phyloP scores from a whole-genome alignment of 2,797 vertebrate genomes.

The Anguilla obscura region DNA sequence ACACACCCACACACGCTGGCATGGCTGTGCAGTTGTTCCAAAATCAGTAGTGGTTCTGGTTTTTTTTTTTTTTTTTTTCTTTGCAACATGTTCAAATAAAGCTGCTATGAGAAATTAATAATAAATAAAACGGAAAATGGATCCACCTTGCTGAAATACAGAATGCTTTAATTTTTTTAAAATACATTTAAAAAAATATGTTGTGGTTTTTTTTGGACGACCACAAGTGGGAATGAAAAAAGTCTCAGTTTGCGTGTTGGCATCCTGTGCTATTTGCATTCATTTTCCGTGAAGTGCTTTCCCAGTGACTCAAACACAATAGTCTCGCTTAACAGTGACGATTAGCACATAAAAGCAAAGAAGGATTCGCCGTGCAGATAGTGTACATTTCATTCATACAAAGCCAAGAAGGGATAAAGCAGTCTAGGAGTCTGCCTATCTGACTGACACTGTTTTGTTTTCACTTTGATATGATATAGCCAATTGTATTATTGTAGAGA shows the following conservation, averaged over 20 bases:
- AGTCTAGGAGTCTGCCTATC: constrained; percentile 36
- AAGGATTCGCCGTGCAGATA: constrained; percentile 53
- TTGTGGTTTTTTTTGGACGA: constrained; percentile 60
- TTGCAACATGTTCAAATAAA: constrained; percentile 23
- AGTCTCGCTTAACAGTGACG: constrained; percentile 68
- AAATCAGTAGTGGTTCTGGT: neutral
- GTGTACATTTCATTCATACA: constrained; percentile 35
- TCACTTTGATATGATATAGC: constrained; percentile 41
- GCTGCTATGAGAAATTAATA: neutral
- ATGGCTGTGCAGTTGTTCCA: constrained; percentile 19
- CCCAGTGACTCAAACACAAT: constrained; percentile 59
- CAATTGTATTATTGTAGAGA: constrained; percentile 48
- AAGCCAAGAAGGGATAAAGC: constrained; percentile 33
- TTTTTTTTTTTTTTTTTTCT: neutral
- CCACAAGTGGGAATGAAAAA: constrained; percentile 59
- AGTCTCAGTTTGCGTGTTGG: constrained; percentile 68
- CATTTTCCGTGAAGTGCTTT: constrained; percentile 56
- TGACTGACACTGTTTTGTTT: constrained; percentile 47
- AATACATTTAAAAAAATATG: constrained; percentile 44
- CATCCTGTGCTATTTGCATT: constrained; percentile 60
- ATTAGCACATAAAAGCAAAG: constrained; percentile 74
- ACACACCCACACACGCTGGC: constrained; percentile 8
- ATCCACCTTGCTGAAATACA: constrained; percentile 19
- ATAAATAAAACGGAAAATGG: neutral
- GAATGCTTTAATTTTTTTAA: neutral